Evolutionary conservation across 2,113 vertebrate species (phyloP).

Genomic region (Aldabrachelys gigantea): DNA sequence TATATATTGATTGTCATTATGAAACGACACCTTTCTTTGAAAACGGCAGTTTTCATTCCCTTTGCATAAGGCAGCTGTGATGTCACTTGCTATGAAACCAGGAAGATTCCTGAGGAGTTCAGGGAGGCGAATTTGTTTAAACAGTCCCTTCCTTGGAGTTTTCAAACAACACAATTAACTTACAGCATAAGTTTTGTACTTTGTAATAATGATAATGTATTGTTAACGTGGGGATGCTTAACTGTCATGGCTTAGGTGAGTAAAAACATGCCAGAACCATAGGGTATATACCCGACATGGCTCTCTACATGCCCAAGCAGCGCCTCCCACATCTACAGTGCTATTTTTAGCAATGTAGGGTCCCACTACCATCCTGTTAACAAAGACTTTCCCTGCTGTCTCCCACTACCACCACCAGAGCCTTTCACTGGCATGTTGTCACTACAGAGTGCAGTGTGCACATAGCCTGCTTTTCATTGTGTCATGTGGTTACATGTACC

Average conservation of each 20-base stretch:
- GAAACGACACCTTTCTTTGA: not conserved
- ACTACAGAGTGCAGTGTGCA: not conserved
- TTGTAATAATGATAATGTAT: not conserved
- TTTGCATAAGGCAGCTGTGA: not conserved
- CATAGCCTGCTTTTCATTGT: not conserved
- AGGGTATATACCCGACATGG: not conserved
- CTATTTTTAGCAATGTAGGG: not conserved
- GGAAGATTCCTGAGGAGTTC: not conserved
- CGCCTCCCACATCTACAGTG: not conserved
- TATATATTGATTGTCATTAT: rapidly evolving
- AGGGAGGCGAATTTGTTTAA: not conserved
- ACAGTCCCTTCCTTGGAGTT: not conserved
- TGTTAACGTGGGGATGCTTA: not conserved
- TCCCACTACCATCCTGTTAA: not conserved
- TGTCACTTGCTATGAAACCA: not conserved
- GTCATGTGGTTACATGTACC: too few relatives aligned
- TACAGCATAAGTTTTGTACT: not conserved
- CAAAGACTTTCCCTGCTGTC: not conserved
- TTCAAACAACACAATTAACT: not conserved
- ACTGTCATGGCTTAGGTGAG: not conserved
- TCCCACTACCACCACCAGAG: not conserved
- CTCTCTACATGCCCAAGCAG: not conserved
- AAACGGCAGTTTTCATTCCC: not conserved
- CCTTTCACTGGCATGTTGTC: not conserved
- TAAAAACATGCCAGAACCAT: too few relatives aligned